Conservation (phyloP, 2,888 invertebrate species). For the Lamellibrachia columna region DNA sequence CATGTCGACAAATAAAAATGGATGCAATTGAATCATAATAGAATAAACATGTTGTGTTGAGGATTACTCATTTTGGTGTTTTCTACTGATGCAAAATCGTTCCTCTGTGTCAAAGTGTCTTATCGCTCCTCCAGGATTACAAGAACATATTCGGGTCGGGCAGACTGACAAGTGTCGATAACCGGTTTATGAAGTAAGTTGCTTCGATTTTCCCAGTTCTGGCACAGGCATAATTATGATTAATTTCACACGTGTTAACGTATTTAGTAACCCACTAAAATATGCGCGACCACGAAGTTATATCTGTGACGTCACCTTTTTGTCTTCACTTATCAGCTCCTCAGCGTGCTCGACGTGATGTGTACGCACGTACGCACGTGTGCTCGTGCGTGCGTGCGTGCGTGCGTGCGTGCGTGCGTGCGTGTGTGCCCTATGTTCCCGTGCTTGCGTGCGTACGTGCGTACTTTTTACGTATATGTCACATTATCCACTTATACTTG, state of each 20-base stretch:
- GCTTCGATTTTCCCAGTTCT: neutral
- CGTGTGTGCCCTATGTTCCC: no score
- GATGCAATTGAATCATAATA: neutral
- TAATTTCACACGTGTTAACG: no score
- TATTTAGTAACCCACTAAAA: no score
- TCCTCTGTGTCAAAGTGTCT: neutral
- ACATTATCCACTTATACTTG: neutral
- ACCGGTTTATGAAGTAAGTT: neutral
- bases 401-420: neutral
- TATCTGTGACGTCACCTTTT: no score
- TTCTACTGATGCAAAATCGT: neutral
- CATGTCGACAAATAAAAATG: neutral
- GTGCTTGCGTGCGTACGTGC: neutral
- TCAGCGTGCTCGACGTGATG: neutral
- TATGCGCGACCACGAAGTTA: no score
- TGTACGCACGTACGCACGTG: neutral
- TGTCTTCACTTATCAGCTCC: no score
- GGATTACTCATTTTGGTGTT: neutral
- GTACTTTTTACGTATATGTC: neutral
- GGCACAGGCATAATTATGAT: neutral
- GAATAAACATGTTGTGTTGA: neutral
- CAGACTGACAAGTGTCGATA: slow-evolving; percentile 1
- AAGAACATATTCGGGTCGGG: neutral
- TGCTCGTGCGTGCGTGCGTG: neutral
- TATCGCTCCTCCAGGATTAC: neutral